Evolutionary conservation across 1,140 invertebrate species (phyloP).

Genomic region (Bombus turneri): DNA sequence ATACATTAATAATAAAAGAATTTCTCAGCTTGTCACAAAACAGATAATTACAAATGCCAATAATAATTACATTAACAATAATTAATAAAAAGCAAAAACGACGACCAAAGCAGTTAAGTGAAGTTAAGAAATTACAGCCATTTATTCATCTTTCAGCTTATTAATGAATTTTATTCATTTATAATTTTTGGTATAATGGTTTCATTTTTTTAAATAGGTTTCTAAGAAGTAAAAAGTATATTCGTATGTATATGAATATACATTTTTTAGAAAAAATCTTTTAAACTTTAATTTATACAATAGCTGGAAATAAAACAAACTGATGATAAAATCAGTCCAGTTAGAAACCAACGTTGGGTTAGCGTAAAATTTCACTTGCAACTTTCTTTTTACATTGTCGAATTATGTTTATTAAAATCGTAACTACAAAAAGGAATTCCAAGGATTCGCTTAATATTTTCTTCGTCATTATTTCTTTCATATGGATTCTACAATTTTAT

Average conservation of each 20-base stretch:
- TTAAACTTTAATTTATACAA: too few relatives aligned
- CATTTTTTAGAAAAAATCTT: background rate
- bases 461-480: background rate
- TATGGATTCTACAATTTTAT: background rate
- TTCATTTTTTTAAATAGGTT: background rate
- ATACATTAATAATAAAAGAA: background rate
- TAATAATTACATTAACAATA: background rate
- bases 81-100: too few relatives aligned
- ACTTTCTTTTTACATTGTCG: background rate
- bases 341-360: too few relatives aligned
- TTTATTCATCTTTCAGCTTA: too few relatives aligned
- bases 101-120: too few relatives aligned
- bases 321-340: too few relatives aligned
- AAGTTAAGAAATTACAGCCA: too few relatives aligned
- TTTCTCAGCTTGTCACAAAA: background rate
- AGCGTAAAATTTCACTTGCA: background rate
- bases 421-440: background rate
- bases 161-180: too few relatives aligned
- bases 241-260: background rate
- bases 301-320: too few relatives aligned
- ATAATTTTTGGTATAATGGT: too few relatives aligned
- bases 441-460: background rate
- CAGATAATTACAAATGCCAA: background rate
- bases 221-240: background rate
- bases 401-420: background rate